phyloP scores from a whole-genome alignment of 2,113 vertebrate species.

The Leptosomus discolor region DNA sequence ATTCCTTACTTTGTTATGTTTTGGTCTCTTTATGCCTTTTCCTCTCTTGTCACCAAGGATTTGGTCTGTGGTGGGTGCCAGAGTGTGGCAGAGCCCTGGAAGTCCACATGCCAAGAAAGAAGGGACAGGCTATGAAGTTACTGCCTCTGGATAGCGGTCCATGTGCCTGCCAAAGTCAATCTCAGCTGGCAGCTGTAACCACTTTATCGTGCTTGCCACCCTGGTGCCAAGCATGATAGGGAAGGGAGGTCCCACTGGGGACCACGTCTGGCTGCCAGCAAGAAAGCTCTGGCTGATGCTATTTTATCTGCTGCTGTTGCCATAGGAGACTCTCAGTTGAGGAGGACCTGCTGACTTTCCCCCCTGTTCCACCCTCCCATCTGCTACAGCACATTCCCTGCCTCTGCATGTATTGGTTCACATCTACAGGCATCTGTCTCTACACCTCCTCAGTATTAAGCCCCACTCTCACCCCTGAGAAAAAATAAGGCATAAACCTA shows the following conservation, averaged over 20 bases:
- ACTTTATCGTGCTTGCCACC: background rate
- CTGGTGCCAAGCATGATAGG: background rate
- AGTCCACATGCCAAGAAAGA: background rate
- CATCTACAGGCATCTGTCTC: background rate
- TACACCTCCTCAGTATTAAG: background rate
- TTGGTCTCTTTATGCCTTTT: background rate
- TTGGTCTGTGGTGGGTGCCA: background rate
- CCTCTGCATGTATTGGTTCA: background rate
- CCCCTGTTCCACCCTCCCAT: background rate
- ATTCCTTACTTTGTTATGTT: background rate
- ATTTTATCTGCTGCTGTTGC: background rate
- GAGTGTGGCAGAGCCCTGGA: background rate
- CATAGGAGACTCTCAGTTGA: background rate
- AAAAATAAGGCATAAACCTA: background rate
- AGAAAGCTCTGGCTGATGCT: background rate
- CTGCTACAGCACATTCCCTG: background rate
- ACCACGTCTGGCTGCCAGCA: background rate
- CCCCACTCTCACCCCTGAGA: background rate
- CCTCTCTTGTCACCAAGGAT: background rate
- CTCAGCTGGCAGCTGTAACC: background rate
- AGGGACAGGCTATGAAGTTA: background rate
- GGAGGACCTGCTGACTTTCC: background rate
- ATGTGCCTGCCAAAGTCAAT: background rate
- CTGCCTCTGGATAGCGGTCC: background rate
- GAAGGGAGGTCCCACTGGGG: background rate